Base-by-base conservation (phyloP, 1,140 invertebrate genomes). In the Aleiodes sp. region DNA sequence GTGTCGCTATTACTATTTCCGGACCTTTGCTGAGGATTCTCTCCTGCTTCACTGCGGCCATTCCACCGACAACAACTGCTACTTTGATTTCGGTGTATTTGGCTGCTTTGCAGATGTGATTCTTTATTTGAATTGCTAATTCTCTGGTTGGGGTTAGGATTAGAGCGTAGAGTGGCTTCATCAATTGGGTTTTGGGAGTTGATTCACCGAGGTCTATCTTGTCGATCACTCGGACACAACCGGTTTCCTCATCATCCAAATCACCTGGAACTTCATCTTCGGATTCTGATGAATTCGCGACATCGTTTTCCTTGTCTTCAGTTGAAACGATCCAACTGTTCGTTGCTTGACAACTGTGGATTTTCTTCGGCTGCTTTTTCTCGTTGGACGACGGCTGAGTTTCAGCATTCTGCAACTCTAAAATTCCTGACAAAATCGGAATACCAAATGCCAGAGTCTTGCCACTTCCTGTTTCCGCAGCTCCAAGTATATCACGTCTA, bases 391-490 rank as follows among this genome's bases (percentile, higher is more conserved):
- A 72, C 75, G 46, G 78, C 71, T 9, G 65, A 52, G 35, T 70
- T 7, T 86, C 73, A 73, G 87, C 82, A 56, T 76, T 76, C 80
- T 92, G 93, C 1, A 93, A 81, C 74, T 92, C 88, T 61, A 98
- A 84, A 70, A 98, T 97, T 6, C 93, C 93, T 71, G 91, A 86
- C 52, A 98, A 83, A 56, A 99, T 93, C 26, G 98, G 98, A 70
- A 99, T 94, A 2, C 94, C 96, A 90, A 99, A 99, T 0, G 97
- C 97, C 37, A 99, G 85, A 0, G 97, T 99, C 88, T 99, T 99
- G 0, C 98, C 98, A 89, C 96, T 98, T 7, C 98, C 98, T 0
- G 97, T 99, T 88, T 99, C 96, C 9, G 97, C 97, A 70, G 97
- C 97, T 71, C 96, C 97, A 16, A 99, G 84, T 75, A 99, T 94